Conservation (phyloP, 2,113 vertebrate species). For the Pyrgilauda ruficollis region DNA sequence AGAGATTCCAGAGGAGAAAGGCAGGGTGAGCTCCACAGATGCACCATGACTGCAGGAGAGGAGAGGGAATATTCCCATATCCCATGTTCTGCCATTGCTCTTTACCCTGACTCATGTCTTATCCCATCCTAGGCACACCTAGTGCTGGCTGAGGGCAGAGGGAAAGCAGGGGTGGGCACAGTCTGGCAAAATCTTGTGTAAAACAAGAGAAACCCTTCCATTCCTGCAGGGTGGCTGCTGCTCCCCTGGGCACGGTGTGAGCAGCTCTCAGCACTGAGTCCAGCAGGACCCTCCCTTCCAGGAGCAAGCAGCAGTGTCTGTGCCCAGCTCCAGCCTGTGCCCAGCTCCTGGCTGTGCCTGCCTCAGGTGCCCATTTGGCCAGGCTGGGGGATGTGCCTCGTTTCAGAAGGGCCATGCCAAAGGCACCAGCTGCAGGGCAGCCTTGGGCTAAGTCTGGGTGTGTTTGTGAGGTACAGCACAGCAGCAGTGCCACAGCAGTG, state of each 20-base stretch:
- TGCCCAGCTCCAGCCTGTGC: background rate
- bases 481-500: background rate
- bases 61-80: background rate
- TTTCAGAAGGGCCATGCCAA: background rate
- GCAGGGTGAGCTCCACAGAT: background rate
- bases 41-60: background rate
- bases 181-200: background rate
- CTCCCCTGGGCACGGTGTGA: background rate
- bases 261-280: background rate
- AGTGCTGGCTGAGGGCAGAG: background rate
- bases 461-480: background rate
- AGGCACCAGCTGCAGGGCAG: background rate
- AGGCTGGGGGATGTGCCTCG: background rate
- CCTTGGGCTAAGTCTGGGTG: background rate
- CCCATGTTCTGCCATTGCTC: background rate
- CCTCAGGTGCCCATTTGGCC: accelerated
- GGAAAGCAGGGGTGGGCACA: background rate
- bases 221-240: background rate
- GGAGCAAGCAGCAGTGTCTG: background rate
- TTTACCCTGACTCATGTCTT: background rate
- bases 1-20: background rate
- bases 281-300: background rate
- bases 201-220: background rate
- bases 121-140: background rate
- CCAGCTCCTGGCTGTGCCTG: background rate